phyloP scores from a whole-genome alignment of 37 sponge, comb jelly and placozoan genomes.

The Axinella damicornis region DNA sequence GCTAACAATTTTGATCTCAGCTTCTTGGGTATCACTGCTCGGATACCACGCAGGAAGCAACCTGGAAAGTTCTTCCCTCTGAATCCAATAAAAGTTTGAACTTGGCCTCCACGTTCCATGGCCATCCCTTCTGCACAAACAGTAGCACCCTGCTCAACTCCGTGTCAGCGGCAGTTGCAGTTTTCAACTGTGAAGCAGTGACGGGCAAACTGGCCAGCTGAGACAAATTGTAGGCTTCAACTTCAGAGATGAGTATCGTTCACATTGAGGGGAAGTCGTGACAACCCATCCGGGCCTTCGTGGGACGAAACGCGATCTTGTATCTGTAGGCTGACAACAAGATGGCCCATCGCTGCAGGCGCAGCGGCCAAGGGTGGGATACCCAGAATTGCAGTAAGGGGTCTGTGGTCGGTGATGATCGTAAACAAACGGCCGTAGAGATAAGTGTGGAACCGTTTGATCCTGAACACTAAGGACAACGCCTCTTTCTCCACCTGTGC shows the following conservation, averaged over 20 bases:
- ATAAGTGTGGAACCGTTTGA: too few relatives aligned
- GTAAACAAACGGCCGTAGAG: too few relatives aligned
- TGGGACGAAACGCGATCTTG: constrained; percentile 61
- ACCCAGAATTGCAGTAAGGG: too few relatives aligned
- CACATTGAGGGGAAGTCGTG: constrained; percentile 50
- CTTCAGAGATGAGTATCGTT: too few relatives aligned
- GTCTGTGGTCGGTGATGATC: too few relatives aligned
- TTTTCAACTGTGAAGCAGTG: not conserved
- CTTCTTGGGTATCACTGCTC: constrained; percentile 38
- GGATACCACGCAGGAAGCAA: constrained; percentile 45
- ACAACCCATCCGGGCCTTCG: constrained; percentile 68
- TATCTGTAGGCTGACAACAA: constrained; percentile 53
- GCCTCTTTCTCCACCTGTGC: too few relatives aligned
- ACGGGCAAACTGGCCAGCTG: too few relatives aligned
- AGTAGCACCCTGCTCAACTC: constrained; percentile 51
- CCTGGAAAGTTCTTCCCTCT: constrained; percentile 12
- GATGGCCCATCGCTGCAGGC: constrained; percentile 50
- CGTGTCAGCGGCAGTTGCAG: constrained; percentile 33
- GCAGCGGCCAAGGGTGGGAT: constrained; percentile 53
- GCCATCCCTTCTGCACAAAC: constrained; percentile 49
- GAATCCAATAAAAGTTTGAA: constrained; percentile 25
- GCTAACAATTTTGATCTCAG: not conserved
- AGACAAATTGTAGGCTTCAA: too few relatives aligned
- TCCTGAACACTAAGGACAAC: too few relatives aligned
- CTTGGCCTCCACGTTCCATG: not conserved